phyloP scores from a whole-genome alignment of 2,888 invertebrate genomes.

The Epirrhoe tristata region DNA sequence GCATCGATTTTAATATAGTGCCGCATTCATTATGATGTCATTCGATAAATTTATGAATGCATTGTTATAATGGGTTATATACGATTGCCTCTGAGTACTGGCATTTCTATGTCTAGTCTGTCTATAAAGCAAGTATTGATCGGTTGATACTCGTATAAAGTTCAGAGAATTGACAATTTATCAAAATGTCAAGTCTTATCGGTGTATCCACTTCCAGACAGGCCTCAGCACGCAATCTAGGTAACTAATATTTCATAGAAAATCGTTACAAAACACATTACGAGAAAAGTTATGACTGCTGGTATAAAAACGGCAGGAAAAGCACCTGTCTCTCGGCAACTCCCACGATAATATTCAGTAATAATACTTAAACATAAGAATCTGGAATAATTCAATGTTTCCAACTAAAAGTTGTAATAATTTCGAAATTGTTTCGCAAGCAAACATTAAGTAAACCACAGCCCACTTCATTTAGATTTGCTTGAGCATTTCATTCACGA shows the following conservation, averaged over 20 bases:
- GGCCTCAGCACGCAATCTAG: not conserved
- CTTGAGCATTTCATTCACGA: conserved; percentile 42
- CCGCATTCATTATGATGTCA: conserved; percentile 24
- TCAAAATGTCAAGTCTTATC: conserved; percentile 1
- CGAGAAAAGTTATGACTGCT: too few species aligned
- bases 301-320: too few species aligned
- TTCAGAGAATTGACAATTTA: not conserved
- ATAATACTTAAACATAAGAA: conserved; percentile 2
- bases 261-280: too few species aligned
- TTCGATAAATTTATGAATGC: conserved; percentile 20
- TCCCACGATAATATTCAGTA: not conserved
- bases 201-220: not conserved
- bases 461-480: conserved; percentile 41
- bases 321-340: too few species aligned
- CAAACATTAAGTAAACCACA: conserved; percentile 32
- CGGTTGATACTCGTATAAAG: not conserved
- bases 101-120: not conserved
- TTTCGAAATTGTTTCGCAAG: conserved; percentile 35
- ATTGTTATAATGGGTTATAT: conserved; percentile 12
- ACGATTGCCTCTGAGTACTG: not conserved
- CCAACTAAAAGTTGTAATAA: conserved; percentile 27
- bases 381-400: not conserved
- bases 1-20: conserved; percentile 34
- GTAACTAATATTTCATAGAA: too few species aligned
- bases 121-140: not conserved